Evolutionary conservation across 2,797 vertebrate species (phyloP).

Genomic region (Prionace glauca): DNA sequence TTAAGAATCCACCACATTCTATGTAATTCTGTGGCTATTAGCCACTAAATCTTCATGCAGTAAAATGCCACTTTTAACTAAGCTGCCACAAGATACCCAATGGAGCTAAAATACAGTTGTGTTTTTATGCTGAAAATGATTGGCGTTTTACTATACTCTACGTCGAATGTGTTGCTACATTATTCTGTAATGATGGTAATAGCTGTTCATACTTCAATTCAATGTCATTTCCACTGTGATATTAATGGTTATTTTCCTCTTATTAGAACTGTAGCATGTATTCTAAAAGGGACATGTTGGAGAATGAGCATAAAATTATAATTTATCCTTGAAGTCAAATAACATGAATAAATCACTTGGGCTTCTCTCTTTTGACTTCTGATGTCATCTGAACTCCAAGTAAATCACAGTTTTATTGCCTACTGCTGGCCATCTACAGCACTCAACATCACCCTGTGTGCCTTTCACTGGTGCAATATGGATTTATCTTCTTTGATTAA

Average conservation of each 20-base stretch:
- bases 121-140: background rate
- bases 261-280: background rate
- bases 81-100: background rate
- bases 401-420: background rate
- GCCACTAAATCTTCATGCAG: background rate
- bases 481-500: background rate
- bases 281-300: background rate
- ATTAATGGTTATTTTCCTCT: background rate
- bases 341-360: background rate
- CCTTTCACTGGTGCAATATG: background rate
- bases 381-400: slow-evolving; percentile 17
- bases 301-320: background rate
- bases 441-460: background rate
- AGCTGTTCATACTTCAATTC: background rate
- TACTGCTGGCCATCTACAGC: slow-evolving; percentile 1
- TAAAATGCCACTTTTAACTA: too few species aligned
- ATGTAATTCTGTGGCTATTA: background rate
- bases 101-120: background rate
- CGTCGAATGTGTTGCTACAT: background rate
- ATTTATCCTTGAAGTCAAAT: background rate
- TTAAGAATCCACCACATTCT: background rate
- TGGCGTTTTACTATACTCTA: background rate
- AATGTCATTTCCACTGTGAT: background rate
- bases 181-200: background rate
- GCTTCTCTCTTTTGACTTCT: background rate